Evolutionary conservation across 1,140 invertebrate species (phyloP).

Genomic region (Mercenaria mercenaria): DNA sequence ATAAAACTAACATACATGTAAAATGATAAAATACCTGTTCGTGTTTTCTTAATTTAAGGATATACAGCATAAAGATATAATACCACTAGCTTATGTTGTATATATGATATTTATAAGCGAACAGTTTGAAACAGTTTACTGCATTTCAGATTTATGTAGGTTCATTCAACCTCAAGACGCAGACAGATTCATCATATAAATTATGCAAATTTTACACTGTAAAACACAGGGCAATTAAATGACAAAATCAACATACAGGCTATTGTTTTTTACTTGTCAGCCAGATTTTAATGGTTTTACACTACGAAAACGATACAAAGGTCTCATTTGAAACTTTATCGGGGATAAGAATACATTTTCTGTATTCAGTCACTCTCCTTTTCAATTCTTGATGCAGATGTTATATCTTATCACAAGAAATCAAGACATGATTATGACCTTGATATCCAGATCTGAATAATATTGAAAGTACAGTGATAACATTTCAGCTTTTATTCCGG

Average conservation of each 20-base stretch:
- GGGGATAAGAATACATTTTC: background rate
- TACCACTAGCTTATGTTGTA: no score
- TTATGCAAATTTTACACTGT: constrained; percentile 42
- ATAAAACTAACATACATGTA: no score
- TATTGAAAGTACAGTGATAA: no score
- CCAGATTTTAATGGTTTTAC: constrained; percentile 12
- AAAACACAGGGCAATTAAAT: constrained; percentile 27
- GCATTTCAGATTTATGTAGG: constrained; percentile 4
- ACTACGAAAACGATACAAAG: background rate
- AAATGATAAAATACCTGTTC: no score
- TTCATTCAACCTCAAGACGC: background rate
- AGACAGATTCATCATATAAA: constrained; percentile 31
- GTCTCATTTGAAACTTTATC: background rate
- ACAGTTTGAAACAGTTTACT: constrained; percentile 17
- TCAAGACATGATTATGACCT: no score
- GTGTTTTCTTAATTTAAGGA: no score
- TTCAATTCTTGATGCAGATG: no score
- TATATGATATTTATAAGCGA: no score
- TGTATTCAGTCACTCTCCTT: no score
- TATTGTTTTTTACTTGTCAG: constrained; percentile 18
- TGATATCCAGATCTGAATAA: background rate
- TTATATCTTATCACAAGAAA: no score
- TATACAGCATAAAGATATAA: no score
- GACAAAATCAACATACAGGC: background rate
- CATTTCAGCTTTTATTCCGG: no score